phyloP scores from a whole-genome alignment of 1,140 invertebrate species.

The Pseudomyrmex pallidus region DNA sequence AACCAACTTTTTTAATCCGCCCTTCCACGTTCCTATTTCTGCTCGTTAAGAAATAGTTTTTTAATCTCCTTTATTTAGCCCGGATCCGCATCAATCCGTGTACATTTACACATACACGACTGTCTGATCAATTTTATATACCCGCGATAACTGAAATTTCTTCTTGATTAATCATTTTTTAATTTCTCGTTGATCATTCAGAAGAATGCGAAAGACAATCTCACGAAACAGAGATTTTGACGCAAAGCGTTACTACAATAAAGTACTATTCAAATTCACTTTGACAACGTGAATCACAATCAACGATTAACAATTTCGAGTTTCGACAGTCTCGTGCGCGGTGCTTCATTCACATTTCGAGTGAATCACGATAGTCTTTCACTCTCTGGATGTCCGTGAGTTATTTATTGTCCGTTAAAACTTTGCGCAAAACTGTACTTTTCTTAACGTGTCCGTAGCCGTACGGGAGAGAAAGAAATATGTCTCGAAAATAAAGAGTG shows the following conservation, averaged over 20 bases:
- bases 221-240: constrained; percentile 21
- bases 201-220: constrained; percentile 15
- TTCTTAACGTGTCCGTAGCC: constrained; percentile 19
- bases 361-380: constrained; percentile 54
- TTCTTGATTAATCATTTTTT: constrained; percentile 5
- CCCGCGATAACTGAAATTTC: constrained; percentile 24
- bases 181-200: constrained; percentile 9
- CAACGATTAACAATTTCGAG: constrained; percentile 51
- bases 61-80: constrained; percentile 39
- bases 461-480: background rate
- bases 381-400: constrained; percentile 8
- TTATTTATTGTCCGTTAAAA: constrained; percentile 60
- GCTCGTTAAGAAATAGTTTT: constrained; percentile 57
- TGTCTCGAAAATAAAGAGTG: constrained; percentile 43
- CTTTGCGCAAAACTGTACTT: constrained; percentile 47
- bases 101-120: constrained; percentile 44
- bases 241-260: constrained; percentile 8
- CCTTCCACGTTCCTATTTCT: constrained; percentile 20
- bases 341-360: constrained; percentile 30
- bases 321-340: constrained; percentile 21
- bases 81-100: constrained; percentile 22
- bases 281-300: constrained; percentile 42
- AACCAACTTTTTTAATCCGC: constrained; percentile 43
- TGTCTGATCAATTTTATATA: constrained; percentile 51
- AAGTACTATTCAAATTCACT: background rate